These are phyloP conservation scores for Bubalus kerabau DNA, from an alignment of 2,113 vertebrate genomes.

Conservation along the genomic window DNA sequence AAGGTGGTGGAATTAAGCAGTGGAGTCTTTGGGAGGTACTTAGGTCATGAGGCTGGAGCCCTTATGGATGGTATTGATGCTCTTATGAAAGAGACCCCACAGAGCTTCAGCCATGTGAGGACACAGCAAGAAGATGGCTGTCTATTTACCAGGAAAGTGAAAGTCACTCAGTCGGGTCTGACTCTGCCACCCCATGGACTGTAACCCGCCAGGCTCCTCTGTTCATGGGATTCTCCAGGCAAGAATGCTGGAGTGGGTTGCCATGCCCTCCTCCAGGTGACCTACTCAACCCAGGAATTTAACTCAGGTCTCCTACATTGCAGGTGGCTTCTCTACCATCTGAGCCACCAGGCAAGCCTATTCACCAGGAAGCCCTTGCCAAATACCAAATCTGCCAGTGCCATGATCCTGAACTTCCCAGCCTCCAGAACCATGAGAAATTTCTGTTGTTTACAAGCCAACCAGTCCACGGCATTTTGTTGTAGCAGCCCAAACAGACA, in stretches of 20 bases:
- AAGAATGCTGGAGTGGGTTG: not conserved
- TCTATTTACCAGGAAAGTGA: not conserved
- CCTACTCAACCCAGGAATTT: not conserved
- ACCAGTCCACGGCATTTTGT: not conserved
- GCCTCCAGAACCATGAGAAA: not conserved
- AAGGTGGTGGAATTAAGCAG: not conserved
- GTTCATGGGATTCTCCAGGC: not conserved
- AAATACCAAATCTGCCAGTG: not conserved
- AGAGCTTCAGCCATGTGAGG: too few species aligned
- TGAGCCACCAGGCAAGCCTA: not conserved
- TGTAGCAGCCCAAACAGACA: not conserved
- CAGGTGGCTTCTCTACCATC: not conserved
- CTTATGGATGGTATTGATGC: not conserved
- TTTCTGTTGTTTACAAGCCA: not conserved
- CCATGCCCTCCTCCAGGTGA: not conserved
- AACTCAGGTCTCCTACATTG: not conserved
- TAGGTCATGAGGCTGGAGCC: not conserved
- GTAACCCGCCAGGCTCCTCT: not conserved
- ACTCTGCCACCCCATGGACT: not conserved
- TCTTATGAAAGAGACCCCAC: not conserved
- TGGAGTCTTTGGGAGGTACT: not conserved
- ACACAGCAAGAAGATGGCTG: not conserved
- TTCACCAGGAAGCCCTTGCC: not conserved
- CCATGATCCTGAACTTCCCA: not conserved
- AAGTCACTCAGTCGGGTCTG: not conserved